Evolutionary conservation across 2,888 invertebrate species (phyloP), one percentile per base, ranked within the genome.

Genomic region (Drosophila quinaria): DNA sequence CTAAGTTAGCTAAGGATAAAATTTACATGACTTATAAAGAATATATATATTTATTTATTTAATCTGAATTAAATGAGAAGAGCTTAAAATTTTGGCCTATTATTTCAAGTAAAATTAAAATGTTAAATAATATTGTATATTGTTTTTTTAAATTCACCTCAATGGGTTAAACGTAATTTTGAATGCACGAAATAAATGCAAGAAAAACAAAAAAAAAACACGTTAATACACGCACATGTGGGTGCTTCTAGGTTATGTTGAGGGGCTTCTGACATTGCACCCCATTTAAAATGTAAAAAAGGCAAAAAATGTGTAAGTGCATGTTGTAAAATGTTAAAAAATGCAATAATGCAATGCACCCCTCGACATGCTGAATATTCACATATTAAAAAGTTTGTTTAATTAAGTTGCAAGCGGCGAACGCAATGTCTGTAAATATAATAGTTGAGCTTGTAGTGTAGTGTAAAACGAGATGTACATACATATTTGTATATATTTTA

Each of bases 381-480:
- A 59, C 77, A 75, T 76, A 61, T 80, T 80, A 35, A 80, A 80
- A 76, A 76, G 56, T 80, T 70, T 37, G 77, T 15, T 70, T 76
- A 76, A 76, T 76, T 80, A 70, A 64, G 64, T 61, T 76, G 64
- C 59, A 72, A 64, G 58, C 56, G 37, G 61, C 51, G 42, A 51
- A 39, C 19, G 71, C 56, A 47, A 49, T 56, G 42, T 46, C 33
- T 10, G 22, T 10, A 41, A 19, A 37, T 22, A 22, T 22, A 22
- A 22, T 29, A 51, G 67, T 25, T 22, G 42, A 39, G 29, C 10
- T n/a, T n/a, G 17, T 6, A 15, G 25, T 29, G 29, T 10, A 2
- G 15, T 25, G 25, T 6, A 25, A 8, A 35, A 2, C n/a, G 35
- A 22, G 22, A 15, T 42, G 13, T 22, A 31, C n/a, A n/a, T 22